Percentiles rank a stretch among this genome's conserved stretches.
phyloP scores from a whole-genome alignment of 2,888 invertebrate genomes.

The Lithophane ornitopus region DNA sequence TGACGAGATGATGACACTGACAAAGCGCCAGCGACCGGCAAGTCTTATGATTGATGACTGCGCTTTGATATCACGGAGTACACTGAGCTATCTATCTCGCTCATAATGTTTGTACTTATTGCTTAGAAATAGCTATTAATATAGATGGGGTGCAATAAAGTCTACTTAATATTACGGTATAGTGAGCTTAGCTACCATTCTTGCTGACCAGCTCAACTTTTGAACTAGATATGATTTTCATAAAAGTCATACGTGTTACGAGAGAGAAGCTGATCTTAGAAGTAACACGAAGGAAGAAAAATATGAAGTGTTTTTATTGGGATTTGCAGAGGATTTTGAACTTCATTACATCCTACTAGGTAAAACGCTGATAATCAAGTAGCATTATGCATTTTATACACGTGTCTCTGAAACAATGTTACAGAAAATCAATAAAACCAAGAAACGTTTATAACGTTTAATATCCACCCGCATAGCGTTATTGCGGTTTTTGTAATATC shows the following conservation, averaged over 20 bases:
- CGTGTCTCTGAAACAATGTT: slow-evolving; percentile 13
- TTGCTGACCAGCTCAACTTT: neutral
- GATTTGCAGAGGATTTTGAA: neutral
- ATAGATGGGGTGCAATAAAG: slow-evolving; percentile 24
- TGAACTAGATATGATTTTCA: neutral
- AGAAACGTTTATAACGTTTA: slow-evolving; percentile 15
- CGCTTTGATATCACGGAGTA: slow-evolving; percentile 49
- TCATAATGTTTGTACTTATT: slow-evolving; percentile 39
- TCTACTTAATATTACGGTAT: slow-evolving; percentile 26
- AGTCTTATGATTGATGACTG: slow-evolving; percentile 50
- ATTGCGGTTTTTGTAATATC: slow-evolving; percentile 62
- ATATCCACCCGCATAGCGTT: slow-evolving; percentile 60
- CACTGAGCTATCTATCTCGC: slow-evolving; percentile 37
- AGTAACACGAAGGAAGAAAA: neutral
- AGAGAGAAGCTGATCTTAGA: neutral
- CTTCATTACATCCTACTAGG: neutral
- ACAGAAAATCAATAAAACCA: slow-evolving; percentile 3
- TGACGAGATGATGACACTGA: slow-evolving; percentile 79
- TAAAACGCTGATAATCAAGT: neutral
- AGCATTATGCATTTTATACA: neutral
- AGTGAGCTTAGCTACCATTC: slow-evolving; percentile 5
- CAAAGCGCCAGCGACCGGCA: slow-evolving; percentile 72
- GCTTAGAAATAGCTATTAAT: slow-evolving; percentile 31
- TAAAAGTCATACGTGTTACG: neutral
- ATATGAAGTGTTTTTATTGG: neutral